These are phyloP conservation scores for Helostoma temminkii DNA, from an alignment of 2,797 vertebrate genomes.

Conservation along the genomic window DNA sequence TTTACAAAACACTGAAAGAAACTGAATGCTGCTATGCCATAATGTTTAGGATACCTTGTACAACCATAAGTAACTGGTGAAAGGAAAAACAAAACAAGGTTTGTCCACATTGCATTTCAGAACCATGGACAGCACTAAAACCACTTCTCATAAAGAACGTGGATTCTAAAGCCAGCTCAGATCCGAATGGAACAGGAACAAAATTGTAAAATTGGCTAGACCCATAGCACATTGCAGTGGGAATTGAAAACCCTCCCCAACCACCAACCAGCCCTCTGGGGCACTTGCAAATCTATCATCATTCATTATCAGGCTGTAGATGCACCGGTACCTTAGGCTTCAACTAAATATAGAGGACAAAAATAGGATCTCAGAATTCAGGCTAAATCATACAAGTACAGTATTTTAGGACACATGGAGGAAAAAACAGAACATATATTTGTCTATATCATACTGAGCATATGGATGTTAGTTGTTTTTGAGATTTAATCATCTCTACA, in stretches of 20 bases:
- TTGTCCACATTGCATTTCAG: too few species aligned
- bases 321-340: slow-evolving; percentile 18
- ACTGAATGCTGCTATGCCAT: neutral
- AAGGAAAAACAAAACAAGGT: neutral
- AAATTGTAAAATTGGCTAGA: neutral
- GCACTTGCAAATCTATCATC: slow-evolving; percentile 33
- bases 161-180: slow-evolving; percentile 1
- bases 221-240: slow-evolving; percentile 14
- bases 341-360: slow-evolving; percentile 35
- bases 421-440: neutral
- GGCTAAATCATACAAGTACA: slow-evolving; percentile 20
- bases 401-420: neutral
- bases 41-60: neutral
- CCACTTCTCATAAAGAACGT: neutral
- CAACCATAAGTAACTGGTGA: neutral
- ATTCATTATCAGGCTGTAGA: slow-evolving; percentile 33
- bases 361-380: slow-evolving; percentile 24
- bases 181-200: slow-evolving; percentile 16
- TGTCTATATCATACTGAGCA: neutral
- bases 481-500: neutral
- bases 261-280: slow-evolving; percentile 16
- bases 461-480: neutral
- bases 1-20: too few species aligned
- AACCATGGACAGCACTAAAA: slow-evolving; percentile 65
- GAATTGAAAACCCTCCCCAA: slow-evolving; percentile 25